phyloP scores from a whole-genome alignment of 2,888 invertebrate genomes.

The Lasioglossum malachurum region DNA sequence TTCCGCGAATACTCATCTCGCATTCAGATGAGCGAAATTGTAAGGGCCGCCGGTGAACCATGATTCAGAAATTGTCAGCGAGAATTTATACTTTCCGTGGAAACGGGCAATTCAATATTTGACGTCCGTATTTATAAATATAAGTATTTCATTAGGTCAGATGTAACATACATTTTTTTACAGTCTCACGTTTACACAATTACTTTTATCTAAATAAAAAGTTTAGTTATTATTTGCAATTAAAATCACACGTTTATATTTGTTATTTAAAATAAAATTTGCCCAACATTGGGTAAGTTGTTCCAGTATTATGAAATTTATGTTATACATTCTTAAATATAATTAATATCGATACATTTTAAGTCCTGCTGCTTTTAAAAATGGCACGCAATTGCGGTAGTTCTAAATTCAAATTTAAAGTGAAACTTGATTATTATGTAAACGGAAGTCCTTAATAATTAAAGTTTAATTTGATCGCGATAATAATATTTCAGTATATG shows the following conservation, averaged over 20 bases:
- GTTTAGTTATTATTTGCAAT: no score
- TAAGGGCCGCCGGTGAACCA: conserved; percentile 1
- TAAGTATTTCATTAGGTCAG: background rate
- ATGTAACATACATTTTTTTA: background rate
- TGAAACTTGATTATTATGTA: background rate
- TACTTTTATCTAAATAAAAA: no score
- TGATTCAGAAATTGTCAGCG: background rate
- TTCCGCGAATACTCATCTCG: conserved; percentile 38
- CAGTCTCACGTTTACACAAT: background rate
- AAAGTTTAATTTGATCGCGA: no score
- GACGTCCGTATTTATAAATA: background rate
- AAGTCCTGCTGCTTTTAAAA: background rate
- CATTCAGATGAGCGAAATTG: conserved; percentile 27
- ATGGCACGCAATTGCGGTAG: no score
- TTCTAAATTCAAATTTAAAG: background rate
- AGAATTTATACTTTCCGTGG: background rate
- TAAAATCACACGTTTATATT: no score
- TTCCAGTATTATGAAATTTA: background rate
- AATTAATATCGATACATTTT: background rate
- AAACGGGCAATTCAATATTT: conserved; percentile 18
- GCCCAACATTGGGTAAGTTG: no score
- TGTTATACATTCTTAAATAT: no score
- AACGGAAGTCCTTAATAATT: no score
- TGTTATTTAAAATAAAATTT: no score
- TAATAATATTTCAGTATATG: no score